Evolutionary conservation across 2,888 invertebrate genomes (phyloP).

Genomic region (Ectobius pallidus): DNA sequence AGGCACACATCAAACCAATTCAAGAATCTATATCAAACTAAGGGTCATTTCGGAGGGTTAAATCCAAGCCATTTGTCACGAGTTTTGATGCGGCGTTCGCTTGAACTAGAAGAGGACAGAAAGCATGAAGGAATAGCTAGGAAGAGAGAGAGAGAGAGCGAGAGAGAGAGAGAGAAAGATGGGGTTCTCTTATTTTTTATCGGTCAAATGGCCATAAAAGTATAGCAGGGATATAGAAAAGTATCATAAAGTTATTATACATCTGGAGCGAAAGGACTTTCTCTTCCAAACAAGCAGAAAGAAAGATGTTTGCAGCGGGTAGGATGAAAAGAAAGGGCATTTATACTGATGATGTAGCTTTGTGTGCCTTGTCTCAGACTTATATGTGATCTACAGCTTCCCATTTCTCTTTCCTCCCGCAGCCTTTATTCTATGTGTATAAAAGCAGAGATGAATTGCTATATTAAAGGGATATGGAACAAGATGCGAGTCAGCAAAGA

Average conservation of each 20-base stretch:
- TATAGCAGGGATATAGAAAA: constrained; percentile 40
- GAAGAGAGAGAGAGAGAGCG: too few relatives aligned
- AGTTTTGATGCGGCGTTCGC: constrained; percentile 38
- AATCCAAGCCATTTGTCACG: constrained; percentile 42
- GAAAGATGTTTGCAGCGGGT: constrained; percentile 23
- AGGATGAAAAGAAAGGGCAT: constrained; percentile 37
- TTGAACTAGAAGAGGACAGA: too few relatives aligned
- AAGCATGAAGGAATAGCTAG: not conserved
- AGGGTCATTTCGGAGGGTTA: constrained; percentile 41
- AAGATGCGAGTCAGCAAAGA: constrained; percentile 23
- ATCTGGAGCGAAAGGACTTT: constrained; percentile 26
- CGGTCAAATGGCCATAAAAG: constrained; percentile 33
- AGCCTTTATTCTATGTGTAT: constrained; percentile 33
- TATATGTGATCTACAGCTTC: constrained; percentile 39
- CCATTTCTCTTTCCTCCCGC: constrained; percentile 36
- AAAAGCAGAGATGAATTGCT: constrained; percentile 40
- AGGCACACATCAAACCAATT: constrained; percentile 2
- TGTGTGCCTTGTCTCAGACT: constrained; percentile 34
- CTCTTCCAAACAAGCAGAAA: not conserved
- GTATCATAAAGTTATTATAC: constrained; percentile 44
- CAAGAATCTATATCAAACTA: constrained; percentile 41
- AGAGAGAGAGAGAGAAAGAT: not conserved
- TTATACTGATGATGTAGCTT: constrained; percentile 41
- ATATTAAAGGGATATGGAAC: constrained; percentile 37
- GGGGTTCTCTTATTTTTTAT: constrained; percentile 35